Percentiles rank a stretch among this genome's conserved stretches.
These are phyloP conservation scores for Netelia melanura DNA, from an alignment of 2,888 invertebrate species.

Conservation along the genomic window DNA sequence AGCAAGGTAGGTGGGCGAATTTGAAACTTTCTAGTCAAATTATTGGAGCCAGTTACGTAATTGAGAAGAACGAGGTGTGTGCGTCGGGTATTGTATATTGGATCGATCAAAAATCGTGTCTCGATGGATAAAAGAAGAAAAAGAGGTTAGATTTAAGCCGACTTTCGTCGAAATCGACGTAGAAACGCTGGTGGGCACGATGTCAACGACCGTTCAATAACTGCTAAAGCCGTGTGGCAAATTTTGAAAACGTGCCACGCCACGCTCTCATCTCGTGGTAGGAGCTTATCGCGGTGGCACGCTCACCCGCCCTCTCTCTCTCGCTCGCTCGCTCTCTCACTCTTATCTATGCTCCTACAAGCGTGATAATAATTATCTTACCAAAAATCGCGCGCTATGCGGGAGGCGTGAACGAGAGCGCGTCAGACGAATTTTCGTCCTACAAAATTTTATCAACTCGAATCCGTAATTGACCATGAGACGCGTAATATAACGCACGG, in stretches of 20 bases:
- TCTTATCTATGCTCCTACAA: conserved; percentile 44
- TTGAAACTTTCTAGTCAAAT: conserved; percentile 16
- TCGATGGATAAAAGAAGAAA: not conserved
- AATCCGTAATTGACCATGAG: not conserved
- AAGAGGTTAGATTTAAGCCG: not conserved
- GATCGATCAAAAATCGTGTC: not conserved
- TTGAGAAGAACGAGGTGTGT: conserved; percentile 14
- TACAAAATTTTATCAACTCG: not conserved
- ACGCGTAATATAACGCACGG: conserved; percentile 1
- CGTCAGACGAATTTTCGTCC: no score
- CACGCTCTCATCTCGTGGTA: conserved; percentile 52
- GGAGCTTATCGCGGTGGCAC: conserved; percentile 34
- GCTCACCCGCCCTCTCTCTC: conserved; percentile 27
- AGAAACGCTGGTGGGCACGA: not conserved
- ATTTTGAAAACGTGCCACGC: conserved; percentile 2
- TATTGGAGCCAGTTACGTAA: not conserved
- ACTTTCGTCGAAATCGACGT: not conserved
- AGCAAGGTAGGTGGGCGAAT: conserved; percentile 2
- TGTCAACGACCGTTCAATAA: not conserved
- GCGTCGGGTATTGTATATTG: not conserved
- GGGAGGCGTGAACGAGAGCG: conserved; percentile 45
- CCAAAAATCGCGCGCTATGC: conserved; percentile 44
- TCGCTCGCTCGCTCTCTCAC: not conserved
- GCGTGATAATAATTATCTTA: conserved; percentile 47
- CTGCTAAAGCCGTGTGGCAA: not conserved